Percentiles rank a stretch among this genome's conserved stretches.
Evolutionary conservation across 2,113 vertebrate genomes (phyloP).

Genomic region (Phyllostomus discolor): DNA sequence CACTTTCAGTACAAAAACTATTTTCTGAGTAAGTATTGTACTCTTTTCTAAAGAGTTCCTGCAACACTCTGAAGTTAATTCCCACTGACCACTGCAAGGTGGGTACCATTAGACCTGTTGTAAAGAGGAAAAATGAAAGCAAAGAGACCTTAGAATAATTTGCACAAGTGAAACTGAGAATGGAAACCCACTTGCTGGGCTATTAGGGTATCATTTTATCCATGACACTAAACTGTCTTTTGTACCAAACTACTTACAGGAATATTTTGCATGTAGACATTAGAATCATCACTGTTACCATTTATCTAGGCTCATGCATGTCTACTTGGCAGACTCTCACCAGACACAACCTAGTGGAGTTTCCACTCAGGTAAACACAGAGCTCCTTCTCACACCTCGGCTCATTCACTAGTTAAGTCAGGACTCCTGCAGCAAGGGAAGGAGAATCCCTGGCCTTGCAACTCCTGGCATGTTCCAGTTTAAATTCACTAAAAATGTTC

Average conservation of each 20-base stretch:
- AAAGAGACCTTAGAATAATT: not conserved
- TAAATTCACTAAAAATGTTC: constrained; percentile 2
- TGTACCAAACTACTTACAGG: not conserved
- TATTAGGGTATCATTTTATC: not conserved
- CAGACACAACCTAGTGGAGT: not conserved
- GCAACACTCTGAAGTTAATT: not conserved
- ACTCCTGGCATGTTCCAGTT: not conserved
- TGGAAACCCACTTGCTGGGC: not conserved
- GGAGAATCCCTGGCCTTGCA: not conserved
- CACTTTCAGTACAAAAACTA: not conserved
- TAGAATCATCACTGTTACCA: not conserved
- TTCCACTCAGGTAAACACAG: not conserved
- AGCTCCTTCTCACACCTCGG: not conserved
- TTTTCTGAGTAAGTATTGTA: not conserved
- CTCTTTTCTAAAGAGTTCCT: not conserved
- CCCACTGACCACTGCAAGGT: not conserved
- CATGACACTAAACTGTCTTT: not conserved
- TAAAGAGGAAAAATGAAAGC: not conserved
- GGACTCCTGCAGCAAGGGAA: not conserved
- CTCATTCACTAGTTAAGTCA: not conserved
- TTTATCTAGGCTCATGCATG: not conserved
- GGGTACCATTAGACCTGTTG: not conserved
- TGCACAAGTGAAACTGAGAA: not conserved
- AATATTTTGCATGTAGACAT: not conserved
- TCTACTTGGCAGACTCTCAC: not conserved